These are phyloP conservation scores for Lepus americanus DNA, from an alignment of 2,113 vertebrate genomes.

Conservation along the genomic window DNA sequence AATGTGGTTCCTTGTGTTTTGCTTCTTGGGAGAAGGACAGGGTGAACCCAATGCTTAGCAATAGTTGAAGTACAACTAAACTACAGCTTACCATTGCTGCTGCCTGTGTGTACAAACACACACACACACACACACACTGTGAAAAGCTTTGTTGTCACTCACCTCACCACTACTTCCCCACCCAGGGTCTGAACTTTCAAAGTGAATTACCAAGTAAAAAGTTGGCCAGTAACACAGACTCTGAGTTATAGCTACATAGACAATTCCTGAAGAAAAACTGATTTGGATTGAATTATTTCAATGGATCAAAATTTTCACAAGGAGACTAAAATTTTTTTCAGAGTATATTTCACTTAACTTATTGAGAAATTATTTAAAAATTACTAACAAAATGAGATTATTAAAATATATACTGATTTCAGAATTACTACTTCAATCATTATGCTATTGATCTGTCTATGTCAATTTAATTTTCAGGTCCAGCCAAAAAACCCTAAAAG, in stretches of 20 bases:
- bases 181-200: conserved; percentile 15
- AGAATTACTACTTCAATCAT: background rate
- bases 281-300: background rate
- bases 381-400: conserved; percentile 18
- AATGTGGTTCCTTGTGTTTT: too few relatives aligned
- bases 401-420: background rate
- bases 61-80: background rate
- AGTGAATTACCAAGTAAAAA: conserved; percentile 22
- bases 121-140: background rate
- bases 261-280: conserved; percentile 29
- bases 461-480: background rate
- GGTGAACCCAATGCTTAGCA: too few relatives aligned
- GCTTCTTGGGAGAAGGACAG: too few relatives aligned
- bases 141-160: background rate
- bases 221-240: background rate
- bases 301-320: background rate
- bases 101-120: accelerated
- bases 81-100: background rate
- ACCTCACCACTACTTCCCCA: conserved; percentile 33
- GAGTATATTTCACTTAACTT: background rate
- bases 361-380: background rate
- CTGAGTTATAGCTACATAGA: background rate
- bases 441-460: background rate
- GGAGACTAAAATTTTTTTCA: background rate
- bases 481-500: background rate